A percentile compares a stretch with the other conserved stretches of the same genome.
Evolutionary conservation across 2,113 vertebrate species (phyloP).

Genomic region (mouse (Mus musculus)): GRCm39 chr5:101437001-101437500

Average conservation of each 20-base stretch:
- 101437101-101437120: background rate
- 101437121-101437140: background rate
- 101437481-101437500: background rate
- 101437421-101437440: background rate
- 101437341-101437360: background rate
- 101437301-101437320: background rate
- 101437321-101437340: background rate
- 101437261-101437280: background rate
- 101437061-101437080: background rate
- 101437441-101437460: background rate
- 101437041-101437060: background rate
- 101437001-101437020: background rate
- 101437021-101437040: background rate
- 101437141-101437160: background rate
- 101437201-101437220: background rate
- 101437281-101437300: background rate
- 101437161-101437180: background rate
- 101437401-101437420: background rate
- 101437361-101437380: conserved; percentile 5
- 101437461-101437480: background rate
- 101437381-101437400: background rate
- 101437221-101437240: background rate
- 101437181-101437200: background rate
- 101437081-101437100: background rate
- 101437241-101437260: background rate